Percentiles rank a stretch among this genome's conserved stretches.
Evolutionary conservation across 2,113 vertebrate species (phyloP).

Genomic region (Rhizomys pruinosus): DNA sequence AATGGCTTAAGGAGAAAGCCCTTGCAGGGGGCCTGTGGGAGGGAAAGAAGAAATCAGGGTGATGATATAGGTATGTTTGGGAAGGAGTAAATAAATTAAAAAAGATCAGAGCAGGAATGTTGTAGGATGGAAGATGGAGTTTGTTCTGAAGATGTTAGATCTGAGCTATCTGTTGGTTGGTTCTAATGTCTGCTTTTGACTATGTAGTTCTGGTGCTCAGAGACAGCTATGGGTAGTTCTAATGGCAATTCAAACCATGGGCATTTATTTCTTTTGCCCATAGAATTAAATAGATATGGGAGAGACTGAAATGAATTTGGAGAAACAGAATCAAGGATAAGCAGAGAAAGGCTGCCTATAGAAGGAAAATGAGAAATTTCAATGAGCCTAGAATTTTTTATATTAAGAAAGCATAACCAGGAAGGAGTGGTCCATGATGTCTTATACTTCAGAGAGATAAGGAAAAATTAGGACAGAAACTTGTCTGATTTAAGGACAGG

Average conservation of each 20-base stretch:
- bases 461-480: background rate
- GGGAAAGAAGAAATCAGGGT: background rate
- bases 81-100: background rate
- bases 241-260: background rate
- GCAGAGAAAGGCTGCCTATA: background rate
- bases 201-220: background rate
- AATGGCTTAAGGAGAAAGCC: background rate
- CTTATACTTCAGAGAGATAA: background rate
- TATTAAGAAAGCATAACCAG: background rate
- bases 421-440: background rate
- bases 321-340: background rate
- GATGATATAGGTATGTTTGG: background rate
- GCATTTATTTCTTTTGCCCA: background rate
- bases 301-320: background rate
- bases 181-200: background rate
- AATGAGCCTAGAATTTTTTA: background rate
- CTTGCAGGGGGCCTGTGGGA: background rate
- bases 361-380: slow-evolving; percentile 5
- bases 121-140: background rate
- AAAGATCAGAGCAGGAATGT: background rate
- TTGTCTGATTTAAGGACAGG: background rate
- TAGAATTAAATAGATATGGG: background rate
- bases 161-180: background rate
- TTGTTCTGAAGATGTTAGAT: background rate
- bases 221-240: background rate